Percentiles rank a stretch among this genome's conserved stretches.
Conservation (phyloP, 1,140 invertebrate genomes). For the Caenorhabditis inopinata region DNA sequence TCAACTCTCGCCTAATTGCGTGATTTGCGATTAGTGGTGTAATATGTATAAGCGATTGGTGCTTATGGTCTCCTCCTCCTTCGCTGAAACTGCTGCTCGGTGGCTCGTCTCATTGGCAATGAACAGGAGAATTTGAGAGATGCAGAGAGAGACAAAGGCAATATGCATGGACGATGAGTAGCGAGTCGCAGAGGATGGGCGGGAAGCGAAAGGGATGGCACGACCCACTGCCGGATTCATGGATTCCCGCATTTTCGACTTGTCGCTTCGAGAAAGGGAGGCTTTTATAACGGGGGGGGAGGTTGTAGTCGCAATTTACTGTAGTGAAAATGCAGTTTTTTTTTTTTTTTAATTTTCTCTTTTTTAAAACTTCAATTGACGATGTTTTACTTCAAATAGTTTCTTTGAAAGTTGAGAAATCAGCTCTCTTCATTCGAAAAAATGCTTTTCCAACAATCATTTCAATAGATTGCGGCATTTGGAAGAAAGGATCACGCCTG, state of each 20-base stretch:
- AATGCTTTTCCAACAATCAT: too few species aligned
- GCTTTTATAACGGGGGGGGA: too few species aligned
- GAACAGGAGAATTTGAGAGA: slow-evolving; percentile 9
- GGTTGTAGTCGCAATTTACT: background rate
- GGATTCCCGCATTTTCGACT: slow-evolving; percentile 21
- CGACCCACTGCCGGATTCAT: slow-evolving; percentile 32
- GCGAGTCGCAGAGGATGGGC: background rate
- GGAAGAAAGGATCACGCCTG: too few species aligned
- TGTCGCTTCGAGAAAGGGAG: background rate
- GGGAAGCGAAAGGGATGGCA: background rate
- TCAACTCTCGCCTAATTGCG: slow-evolving; percentile 15
- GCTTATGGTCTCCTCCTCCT: background rate
- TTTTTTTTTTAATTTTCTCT: too few species aligned
- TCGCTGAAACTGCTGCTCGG: background rate
- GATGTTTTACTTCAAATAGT: background rate
- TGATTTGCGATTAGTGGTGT: slow-evolving; percentile 24
- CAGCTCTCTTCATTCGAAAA: too few species aligned
- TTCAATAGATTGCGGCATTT: too few species aligned
- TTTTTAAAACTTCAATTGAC: background rate
- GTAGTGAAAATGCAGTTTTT: background rate
- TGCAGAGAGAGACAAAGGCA: slow-evolving; percentile 12
- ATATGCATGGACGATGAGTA: slow-evolving; percentile 25
- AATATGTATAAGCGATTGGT: slow-evolving; percentile 1
- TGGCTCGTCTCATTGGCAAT: slow-evolving; percentile 20
- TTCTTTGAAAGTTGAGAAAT: too few species aligned